Evolutionary conservation across 2,888 invertebrate genomes (phyloP).

Genomic region (Athetis lepigone): DNA sequence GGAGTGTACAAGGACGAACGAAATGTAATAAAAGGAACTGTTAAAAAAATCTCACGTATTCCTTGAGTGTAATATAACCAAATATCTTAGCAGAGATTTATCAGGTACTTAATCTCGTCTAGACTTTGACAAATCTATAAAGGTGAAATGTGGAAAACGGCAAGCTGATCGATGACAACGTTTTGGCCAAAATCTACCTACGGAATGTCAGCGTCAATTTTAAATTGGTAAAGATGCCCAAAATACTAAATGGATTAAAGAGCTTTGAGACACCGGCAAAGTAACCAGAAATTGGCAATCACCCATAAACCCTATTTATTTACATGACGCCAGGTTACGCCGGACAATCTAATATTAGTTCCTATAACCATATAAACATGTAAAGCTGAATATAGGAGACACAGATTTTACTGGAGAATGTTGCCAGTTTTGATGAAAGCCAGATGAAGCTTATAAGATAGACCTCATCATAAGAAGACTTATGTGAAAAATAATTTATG

Average conservation of each 20-base stretch:
- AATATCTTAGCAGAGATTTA: background rate
- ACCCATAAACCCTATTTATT: constrained; percentile 65
- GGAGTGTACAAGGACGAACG: constrained; percentile 22
- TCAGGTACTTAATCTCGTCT: background rate
- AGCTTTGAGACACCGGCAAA: constrained; percentile 47
- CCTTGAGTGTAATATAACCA: background rate
- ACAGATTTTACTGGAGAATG: constrained; percentile 7
- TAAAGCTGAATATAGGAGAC: constrained; percentile 1
- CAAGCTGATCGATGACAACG: constrained; percentile 15
- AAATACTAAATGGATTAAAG: constrained; percentile 40
- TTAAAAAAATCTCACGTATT: constrained; percentile 5
- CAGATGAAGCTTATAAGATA: no score
- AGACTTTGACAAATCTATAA: constrained; percentile 12
- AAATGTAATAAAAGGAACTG: constrained; percentile 18
- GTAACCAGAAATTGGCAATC: constrained; percentile 62
- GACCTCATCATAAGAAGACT: no score
- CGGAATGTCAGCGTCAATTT: constrained; percentile 23
- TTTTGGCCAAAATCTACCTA: constrained; percentile 30
- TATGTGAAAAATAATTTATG: background rate
- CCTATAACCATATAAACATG: constrained; percentile 12
- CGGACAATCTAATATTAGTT: constrained; percentile 47
- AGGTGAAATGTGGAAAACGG: background rate
- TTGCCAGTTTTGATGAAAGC: background rate
- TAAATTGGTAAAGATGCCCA: constrained; percentile 14
- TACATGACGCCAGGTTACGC: constrained; percentile 43